A percentile compares a stretch with the other conserved stretches of the same genome.
These are phyloP conservation scores for Cephalotes varians DNA, from an alignment of 2,888 invertebrate genomes.

Conservation along the genomic window DNA sequence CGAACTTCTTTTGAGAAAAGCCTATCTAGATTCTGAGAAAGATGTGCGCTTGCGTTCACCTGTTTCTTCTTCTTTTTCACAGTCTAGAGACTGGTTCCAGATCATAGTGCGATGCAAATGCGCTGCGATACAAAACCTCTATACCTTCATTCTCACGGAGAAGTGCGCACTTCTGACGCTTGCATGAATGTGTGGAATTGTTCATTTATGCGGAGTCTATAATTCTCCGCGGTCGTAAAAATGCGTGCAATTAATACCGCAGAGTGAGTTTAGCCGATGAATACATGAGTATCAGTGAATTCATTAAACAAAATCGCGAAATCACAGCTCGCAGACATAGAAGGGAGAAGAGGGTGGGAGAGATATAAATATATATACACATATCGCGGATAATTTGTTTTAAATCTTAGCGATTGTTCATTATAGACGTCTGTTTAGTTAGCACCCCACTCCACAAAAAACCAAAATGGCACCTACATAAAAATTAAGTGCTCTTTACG, in stretches of 20 bases:
- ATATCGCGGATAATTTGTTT: no score
- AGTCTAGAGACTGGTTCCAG: slow-evolving; percentile 68
- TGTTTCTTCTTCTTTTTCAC: slow-evolving; percentile 38
- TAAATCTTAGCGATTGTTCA: no score
- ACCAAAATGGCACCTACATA: no score
- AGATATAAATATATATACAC: no score
- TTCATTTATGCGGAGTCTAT: slow-evolving; percentile 6
- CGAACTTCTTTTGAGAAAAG: background rate
- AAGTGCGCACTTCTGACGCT: no score
- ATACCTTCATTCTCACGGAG: slow-evolving; percentile 23
- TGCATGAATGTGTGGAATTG: background rate
- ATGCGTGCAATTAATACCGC: slow-evolving; percentile 47
- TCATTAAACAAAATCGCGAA: slow-evolving; percentile 5
- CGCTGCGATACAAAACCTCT: slow-evolving; percentile 62
- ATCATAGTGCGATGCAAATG: slow-evolving; percentile 66
- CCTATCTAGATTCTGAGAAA: background rate
- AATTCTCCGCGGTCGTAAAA: slow-evolving; percentile 26
- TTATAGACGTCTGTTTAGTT: no score
- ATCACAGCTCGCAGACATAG: background rate
- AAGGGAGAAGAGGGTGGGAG: no score
- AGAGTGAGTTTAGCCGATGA: slow-evolving; percentile 25
- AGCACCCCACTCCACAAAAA: no score
- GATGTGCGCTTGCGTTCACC: background rate
- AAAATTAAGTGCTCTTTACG: no score
- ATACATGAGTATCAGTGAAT: background rate